A percentile compares a stretch with the other conserved stretches of the same genome.
phyloP scores from a whole-genome alignment of 2,113 vertebrate species.

The Vicugna pacos region DNA sequence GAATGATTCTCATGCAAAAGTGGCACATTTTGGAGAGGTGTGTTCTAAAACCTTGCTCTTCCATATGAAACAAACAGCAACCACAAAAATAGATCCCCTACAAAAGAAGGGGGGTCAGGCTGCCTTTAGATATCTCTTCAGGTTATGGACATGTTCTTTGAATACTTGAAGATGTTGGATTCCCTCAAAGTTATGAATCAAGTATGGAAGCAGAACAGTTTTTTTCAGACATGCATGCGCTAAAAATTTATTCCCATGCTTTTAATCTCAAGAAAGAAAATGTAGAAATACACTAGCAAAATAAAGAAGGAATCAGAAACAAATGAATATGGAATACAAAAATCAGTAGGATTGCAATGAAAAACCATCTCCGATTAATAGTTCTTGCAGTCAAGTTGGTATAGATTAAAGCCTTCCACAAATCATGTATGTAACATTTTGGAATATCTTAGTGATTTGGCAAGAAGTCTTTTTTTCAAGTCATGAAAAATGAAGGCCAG shows the following conservation, averaged over 20 bases:
- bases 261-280: conserved; percentile 16
- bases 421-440: background rate
- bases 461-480: background rate
- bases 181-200: background rate
- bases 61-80: background rate
- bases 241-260: background rate
- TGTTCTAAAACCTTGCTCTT: too few species aligned
- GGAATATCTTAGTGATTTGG: background rate
- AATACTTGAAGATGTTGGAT: background rate
- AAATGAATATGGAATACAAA: background rate
- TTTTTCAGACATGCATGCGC: background rate
- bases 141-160: background rate
- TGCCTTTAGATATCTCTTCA: background rate
- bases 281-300: background rate
- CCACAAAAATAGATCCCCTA: background rate
- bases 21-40: too few species aligned
- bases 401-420: background rate
- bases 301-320: background rate
- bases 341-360: background rate
- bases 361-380: background rate
- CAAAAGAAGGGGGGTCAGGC: background rate
- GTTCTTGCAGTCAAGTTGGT: background rate
- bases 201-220: background rate
- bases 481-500: background rate
- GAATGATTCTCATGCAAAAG: too few species aligned